phyloP scores from a whole-genome alignment of 2,888 invertebrate genomes.

The Sphaeridia pumilis region DNA sequence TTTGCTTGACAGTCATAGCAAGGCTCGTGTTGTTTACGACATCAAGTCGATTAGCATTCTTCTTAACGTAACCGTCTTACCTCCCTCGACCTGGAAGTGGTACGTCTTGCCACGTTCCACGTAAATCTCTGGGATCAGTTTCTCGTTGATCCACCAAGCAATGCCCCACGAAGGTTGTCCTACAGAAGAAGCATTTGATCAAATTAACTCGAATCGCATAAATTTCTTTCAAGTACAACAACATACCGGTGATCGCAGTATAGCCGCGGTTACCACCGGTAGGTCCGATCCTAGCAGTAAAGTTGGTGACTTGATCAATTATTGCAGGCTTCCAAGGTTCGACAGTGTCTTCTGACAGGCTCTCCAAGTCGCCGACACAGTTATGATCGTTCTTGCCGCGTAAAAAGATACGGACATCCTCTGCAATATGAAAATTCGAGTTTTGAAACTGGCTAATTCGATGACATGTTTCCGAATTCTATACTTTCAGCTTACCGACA shows the following conservation, averaged over 20 bases:
- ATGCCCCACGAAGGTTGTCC: slow-evolving; percentile 40
- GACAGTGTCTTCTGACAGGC: slow-evolving; percentile 36
- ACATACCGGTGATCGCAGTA: slow-evolving; percentile 58
- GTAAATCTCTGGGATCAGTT: slow-evolving; percentile 39
- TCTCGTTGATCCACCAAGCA: slow-evolving; percentile 40
- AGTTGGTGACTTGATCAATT: slow-evolving; percentile 51
- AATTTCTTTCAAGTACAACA: too few relatives aligned
- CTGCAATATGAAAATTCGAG: not conserved
- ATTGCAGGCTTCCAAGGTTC: slow-evolving; percentile 58
- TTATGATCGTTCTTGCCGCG: slow-evolving; percentile 23
- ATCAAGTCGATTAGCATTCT: not conserved
- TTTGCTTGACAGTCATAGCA: too few relatives aligned
- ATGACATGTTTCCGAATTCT: not conserved
- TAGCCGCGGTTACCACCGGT: slow-evolving; percentile 71
- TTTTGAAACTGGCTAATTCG: not conserved
- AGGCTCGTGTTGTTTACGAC: too few relatives aligned
- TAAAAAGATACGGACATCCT: slow-evolving; percentile 8
- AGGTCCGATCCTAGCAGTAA: slow-evolving; percentile 69
- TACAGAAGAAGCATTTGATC: too few relatives aligned
- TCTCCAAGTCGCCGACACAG: slow-evolving; percentile 19
- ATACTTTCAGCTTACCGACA: slow-evolving; percentile 36
- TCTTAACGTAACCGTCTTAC: slow-evolving; percentile 21
- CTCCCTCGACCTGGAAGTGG: slow-evolving; percentile 39
- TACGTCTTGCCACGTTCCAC: slow-evolving; percentile 39
- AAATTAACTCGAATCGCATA: too few relatives aligned